Percentiles rank a stretch among this genome's conserved stretches.
Evolutionary conservation across 2,113 vertebrate genomes (phyloP).

Genomic region (Pachypanchax playfairii): DNA sequence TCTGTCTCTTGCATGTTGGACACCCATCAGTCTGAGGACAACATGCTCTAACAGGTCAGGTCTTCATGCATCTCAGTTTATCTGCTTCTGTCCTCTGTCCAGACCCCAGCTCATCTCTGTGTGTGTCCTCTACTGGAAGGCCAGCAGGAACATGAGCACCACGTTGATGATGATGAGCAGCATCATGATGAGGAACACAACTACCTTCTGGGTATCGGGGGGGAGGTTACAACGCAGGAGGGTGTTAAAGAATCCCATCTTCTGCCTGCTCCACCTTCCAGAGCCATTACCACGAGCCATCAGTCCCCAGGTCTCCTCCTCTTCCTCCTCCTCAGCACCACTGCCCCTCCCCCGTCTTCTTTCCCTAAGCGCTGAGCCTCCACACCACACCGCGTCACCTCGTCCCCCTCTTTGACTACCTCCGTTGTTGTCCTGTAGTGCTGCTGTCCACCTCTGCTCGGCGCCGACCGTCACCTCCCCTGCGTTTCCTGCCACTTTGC

Average conservation of each 20-base stretch:
- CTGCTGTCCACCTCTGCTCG: conserved; percentile 41
- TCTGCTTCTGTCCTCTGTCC: conserved; percentile 10
- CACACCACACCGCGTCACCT: conserved; percentile 62
- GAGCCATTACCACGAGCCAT: conserved; percentile 82
- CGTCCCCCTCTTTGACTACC: conserved; percentile 22
- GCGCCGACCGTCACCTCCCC: conserved; percentile 39
- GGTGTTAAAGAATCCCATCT: conserved; percentile 81
- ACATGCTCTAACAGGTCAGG: too few relatives aligned
- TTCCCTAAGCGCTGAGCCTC: conserved; percentile 54
- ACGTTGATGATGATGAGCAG: conserved; percentile 96
- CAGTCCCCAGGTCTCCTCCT: conserved; percentile 47
- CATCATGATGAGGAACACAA: conserved; percentile 95
- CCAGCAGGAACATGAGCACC: conserved; percentile 95
- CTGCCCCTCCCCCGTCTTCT: conserved; percentile 45
- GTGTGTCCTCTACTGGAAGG: conserved; percentile 84
- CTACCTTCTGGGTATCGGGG: conserved; percentile 91
- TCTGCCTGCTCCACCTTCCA: conserved; percentile 79
- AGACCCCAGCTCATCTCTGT: too few relatives aligned
- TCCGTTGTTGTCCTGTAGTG: conserved; percentile 21
- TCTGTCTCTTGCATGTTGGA: conserved; percentile 50
- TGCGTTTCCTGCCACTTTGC: conserved; percentile 74
- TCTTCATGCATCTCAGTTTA: conserved; percentile 19
- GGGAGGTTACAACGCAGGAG: conserved; percentile 94
- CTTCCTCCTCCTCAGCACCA: conserved; percentile 47
- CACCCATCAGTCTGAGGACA: conserved; percentile 60